Evolutionary conservation across 2,113 vertebrate genomes (phyloP).

Genomic region (Corvus moneduloides): DNA sequence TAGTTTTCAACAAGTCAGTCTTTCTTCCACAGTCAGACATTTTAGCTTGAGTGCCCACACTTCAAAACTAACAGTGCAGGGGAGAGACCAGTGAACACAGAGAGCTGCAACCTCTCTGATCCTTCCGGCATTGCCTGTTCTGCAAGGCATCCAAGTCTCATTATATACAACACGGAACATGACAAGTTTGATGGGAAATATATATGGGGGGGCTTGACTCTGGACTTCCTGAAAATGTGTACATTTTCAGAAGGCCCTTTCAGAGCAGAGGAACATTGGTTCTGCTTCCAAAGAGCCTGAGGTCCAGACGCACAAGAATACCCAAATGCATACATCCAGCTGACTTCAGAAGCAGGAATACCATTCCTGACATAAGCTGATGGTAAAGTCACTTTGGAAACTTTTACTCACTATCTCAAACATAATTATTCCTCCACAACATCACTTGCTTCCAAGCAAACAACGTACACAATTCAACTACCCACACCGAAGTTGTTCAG

Average conservation of each 20-base stretch:
- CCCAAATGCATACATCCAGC: background rate
- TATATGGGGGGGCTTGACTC: background rate
- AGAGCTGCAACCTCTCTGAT: background rate
- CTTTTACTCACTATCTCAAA: background rate
- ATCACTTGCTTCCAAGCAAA: background rate
- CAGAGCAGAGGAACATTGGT: background rate
- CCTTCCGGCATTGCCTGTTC: background rate
- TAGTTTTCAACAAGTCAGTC: constrained; percentile 15
- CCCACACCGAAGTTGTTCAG: background rate
- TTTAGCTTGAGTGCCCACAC: background rate
- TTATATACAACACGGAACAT: background rate
- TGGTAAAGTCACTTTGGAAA: background rate
- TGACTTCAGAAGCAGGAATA: background rate
- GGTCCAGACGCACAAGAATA: background rate
- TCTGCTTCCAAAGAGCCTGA: background rate
- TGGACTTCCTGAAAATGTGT: background rate
- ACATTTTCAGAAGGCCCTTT: background rate
- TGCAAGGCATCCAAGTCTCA: background rate
- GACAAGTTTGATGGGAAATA: background rate
- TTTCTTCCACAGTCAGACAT: background rate
- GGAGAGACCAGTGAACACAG: background rate
- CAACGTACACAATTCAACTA: background rate
- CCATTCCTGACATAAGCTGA: background rate
- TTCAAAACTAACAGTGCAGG: background rate
- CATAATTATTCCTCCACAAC: background rate